Percentiles rank a stretch among this genome's conserved stretches.
These are phyloP conservation scores for Saturnia japonica DNA, from an alignment of 2,888 invertebrate genomes.

Conservation along the genomic window DNA sequence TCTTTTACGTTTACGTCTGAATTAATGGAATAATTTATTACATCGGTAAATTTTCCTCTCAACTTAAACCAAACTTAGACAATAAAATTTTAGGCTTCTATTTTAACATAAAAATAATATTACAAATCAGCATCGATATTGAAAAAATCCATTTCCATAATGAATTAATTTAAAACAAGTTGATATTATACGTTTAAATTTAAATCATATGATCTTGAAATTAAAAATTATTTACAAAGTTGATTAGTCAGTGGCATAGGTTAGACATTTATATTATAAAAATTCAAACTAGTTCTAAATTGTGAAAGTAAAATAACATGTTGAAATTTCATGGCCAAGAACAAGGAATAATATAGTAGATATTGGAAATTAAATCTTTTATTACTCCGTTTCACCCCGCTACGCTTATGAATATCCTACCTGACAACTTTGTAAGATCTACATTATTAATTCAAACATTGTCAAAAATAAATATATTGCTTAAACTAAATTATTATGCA, in stretches of 20 bases:
- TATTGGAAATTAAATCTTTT: slow-evolving; percentile 7
- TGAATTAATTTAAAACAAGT: not conserved
- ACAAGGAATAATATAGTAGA: slow-evolving; percentile 10
- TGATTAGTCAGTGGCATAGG: slow-evolving; percentile 13
- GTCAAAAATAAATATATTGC: not conserved
- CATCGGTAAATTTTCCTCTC: not conserved
- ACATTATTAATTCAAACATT: not conserved
- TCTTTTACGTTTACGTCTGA: not conserved
- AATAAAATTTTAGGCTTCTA: not conserved
- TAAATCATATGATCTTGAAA: slow-evolving; percentile 10
- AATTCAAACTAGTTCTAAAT: slow-evolving; percentile 20
- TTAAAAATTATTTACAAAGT: not conserved
- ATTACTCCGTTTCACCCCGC: slow-evolving; percentile 2
- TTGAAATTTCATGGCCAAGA: slow-evolving; percentile 15
- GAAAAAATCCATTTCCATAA: not conserved
- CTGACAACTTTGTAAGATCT: not conserved
- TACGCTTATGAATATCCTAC: slow-evolving; percentile 6
- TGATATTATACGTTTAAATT: not conserved
- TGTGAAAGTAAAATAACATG: slow-evolving; percentile 16
- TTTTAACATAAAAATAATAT: not conserved
- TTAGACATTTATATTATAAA: slow-evolving; percentile 15
- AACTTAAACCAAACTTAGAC: not conserved
- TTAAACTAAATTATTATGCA: not conserved
- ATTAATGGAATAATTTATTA: not conserved
- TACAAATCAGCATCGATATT: not conserved